These are phyloP conservation scores for Podarcis raffonei DNA, from an alignment of 2,113 vertebrate genomes.

Conservation along the genomic window DNA sequence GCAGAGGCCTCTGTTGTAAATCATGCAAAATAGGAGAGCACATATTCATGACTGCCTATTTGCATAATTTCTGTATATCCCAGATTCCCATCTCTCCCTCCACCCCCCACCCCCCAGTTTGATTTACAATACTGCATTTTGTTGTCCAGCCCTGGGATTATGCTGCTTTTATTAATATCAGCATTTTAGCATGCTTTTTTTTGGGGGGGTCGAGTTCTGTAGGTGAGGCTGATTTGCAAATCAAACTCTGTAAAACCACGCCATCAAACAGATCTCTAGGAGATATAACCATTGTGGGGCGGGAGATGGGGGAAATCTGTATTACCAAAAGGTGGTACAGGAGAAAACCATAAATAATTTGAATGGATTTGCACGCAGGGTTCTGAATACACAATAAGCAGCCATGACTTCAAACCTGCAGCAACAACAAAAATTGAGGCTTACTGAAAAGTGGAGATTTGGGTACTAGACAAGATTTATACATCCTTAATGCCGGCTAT, in stretches of 20 bases:
- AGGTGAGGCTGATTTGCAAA: background rate
- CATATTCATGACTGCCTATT: background rate
- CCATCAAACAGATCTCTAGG: background rate
- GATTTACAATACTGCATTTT: background rate
- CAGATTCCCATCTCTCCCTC: background rate
- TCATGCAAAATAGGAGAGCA: background rate
- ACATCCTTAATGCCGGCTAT: background rate
- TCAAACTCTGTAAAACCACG: background rate
- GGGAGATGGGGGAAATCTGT: background rate
- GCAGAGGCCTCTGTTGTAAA: no score
- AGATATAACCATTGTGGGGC: no score
- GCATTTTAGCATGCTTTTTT: background rate
- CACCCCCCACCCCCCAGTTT: background rate
- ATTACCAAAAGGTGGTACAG: background rate
- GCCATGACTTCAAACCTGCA: background rate
- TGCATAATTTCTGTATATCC: background rate
- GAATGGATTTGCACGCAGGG: background rate
- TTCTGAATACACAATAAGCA: background rate
- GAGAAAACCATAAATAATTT: background rate
- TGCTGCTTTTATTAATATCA: background rate
- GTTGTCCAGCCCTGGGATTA: background rate
- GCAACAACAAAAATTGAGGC: background rate
- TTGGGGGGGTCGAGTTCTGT: background rate
- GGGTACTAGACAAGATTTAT: background rate
- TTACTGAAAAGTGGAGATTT: background rate